A percentile compares a stretch with the other conserved stretches of the same genome.
Evolutionary conservation across 1,140 invertebrate genomes (phyloP).

Genomic region (Stegodyphus mimosarum): DNA sequence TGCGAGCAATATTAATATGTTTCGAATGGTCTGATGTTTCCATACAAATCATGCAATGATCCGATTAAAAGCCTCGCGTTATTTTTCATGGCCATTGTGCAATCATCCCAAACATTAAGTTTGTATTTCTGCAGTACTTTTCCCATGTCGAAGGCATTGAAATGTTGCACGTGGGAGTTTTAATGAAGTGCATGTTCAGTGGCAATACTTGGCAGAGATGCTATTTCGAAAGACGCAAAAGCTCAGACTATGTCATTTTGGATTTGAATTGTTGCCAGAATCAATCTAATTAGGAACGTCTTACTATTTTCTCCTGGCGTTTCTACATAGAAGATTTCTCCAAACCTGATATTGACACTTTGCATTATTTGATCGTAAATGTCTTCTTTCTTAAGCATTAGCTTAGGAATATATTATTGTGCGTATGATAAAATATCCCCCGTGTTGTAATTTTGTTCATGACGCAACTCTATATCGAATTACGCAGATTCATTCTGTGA

Average conservation of each 20-base stretch:
- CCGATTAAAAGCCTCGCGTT: constrained; percentile 67
- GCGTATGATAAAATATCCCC: constrained; percentile 64
- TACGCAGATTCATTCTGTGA: constrained; percentile 49
- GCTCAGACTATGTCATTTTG: constrained; percentile 10
- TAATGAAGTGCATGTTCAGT: constrained; percentile 53
- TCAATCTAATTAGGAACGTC: constrained; percentile 29
- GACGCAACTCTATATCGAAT: constrained; percentile 44
- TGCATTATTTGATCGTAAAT: constrained; percentile 20
- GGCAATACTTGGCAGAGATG: background rate
- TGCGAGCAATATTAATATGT: constrained; percentile 66
- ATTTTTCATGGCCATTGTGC: constrained; percentile 69
- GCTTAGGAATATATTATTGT: constrained; percentile 60
- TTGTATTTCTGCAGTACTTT: constrained; percentile 64
- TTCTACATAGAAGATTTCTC: background rate
- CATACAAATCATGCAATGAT: constrained; percentile 58
- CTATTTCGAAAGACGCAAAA: background rate
- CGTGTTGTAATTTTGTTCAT: constrained; percentile 67
- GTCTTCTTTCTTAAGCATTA: background rate
- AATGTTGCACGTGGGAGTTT: constrained; percentile 63
- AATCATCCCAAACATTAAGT: constrained; percentile 68
- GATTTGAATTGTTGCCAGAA: constrained; percentile 5
- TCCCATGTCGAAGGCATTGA: constrained; percentile 61
- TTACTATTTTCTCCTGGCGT: background rate
- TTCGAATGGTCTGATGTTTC: constrained; percentile 64
- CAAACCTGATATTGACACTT: background rate